phyloP scores from a whole-genome alignment of 2,113 vertebrate genomes.

The Heterochromis multidens region DNA sequence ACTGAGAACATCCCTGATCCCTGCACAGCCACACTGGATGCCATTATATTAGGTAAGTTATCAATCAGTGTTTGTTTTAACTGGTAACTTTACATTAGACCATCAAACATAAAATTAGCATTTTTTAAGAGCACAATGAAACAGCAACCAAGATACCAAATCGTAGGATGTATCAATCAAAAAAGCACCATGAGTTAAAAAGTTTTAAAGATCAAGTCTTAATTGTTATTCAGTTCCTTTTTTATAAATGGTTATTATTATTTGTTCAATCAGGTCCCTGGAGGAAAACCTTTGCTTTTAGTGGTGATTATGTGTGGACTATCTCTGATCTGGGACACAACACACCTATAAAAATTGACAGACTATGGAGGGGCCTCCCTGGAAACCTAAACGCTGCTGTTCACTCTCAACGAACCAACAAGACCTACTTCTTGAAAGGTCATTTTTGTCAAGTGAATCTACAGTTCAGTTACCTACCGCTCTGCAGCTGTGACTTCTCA shows the following conservation, averaged over 20 bases:
- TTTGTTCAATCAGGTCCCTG: conserved; percentile 74
- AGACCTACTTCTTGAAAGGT: conserved; percentile 90
- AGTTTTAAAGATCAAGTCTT: not conserved
- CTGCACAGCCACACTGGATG: conserved; percentile 82
- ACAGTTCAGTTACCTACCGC: not conserved
- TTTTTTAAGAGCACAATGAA: not conserved
- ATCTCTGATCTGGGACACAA: conserved; percentile 81
- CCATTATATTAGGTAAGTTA: conserved; percentile 82
- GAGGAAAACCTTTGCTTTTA: conserved; percentile 86
- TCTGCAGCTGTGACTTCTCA: not conserved
- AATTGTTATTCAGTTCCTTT: not conserved
- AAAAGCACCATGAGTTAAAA: not conserved
- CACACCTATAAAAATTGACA: conserved; percentile 71
- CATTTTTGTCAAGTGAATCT: not conserved
- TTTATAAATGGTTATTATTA: not conserved
- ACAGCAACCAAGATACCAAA: not conserved
- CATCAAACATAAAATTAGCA: not conserved
- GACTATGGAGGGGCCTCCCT: conserved; percentile 83
- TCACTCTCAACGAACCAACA: conserved; percentile 81
- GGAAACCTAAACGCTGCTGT: conserved; percentile 84
- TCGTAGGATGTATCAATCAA: not conserved
- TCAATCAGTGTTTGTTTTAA: not conserved
- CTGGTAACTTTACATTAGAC: not conserved
- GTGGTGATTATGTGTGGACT: conserved; percentile 86
- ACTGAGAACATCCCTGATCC: conserved; percentile 71